Base-by-base conservation (phyloP, 2,113 vertebrate genomes). In the Dicerorhinus sumatrensis region DNA sequence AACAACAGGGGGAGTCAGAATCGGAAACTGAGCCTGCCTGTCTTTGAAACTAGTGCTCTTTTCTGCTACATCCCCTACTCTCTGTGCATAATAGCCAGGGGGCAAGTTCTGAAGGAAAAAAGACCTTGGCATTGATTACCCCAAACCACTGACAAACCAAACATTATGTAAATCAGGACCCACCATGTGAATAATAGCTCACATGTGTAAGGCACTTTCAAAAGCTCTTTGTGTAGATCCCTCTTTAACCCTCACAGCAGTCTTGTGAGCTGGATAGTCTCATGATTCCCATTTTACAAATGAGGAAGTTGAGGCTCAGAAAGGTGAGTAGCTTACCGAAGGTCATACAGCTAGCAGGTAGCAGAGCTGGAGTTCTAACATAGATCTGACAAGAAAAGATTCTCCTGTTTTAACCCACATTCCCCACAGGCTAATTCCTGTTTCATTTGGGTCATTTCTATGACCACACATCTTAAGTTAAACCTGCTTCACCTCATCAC, bases 61-160 rank as follows among this genome's bases (percentile, higher is more conserved):
- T 51, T 46, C 54, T 58, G 46, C 70, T 20, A 5, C 2, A 36
- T 33, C 3, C 10, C 25, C 2, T 42, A 2, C 54, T 65, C 14
- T 76, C 63, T 94, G 25, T 84, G 46, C 31, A 12, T 21, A 36
- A 39, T 70, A 89, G 88, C 73, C 86, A 60, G 16, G 1, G 54
- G 80, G 83, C 27, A 63, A 58, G n/a, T 80, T 93, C 93, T 80
- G 70, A 84, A 94, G 75, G 69, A 87, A 94, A 91, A 96, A 89
- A 94, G 94, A 76, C 90, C 82, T 96, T 83, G 51, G 70, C 89
- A 76, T 67, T 81, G 67, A 77, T 96, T 94, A 86, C 46, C 20
- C 70, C 63, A 96, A 97, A 97, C 96, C 95, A 96, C 92, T 60
- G 79, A 95, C 79, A 97, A 94, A 98, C 79, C 86, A 96, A 91